Conservation (phyloP, 2,797 vertebrate species). For the Scarus forsteni region DNA sequence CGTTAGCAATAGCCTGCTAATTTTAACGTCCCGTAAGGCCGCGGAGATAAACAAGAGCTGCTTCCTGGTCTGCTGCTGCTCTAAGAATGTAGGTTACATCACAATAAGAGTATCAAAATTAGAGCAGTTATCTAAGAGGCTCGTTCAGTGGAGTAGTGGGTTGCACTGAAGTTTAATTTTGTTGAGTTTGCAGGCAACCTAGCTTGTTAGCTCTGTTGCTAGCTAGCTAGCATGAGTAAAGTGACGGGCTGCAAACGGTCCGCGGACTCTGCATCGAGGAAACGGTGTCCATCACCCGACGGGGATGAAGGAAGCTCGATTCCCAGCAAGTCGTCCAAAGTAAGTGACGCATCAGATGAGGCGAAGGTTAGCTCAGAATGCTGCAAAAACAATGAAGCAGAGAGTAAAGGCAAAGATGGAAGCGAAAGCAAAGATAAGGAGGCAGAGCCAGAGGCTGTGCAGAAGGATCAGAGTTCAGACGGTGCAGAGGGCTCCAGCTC, state of each 20-base stretch:
- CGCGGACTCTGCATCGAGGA: slow-evolving; percentile 76
- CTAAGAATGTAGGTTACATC: slow-evolving; percentile 56
- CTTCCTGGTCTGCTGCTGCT: slow-evolving; percentile 58
- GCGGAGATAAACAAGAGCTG: slow-evolving; percentile 46
- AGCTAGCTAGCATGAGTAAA: slow-evolving; percentile 82
- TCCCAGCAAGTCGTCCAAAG: slow-evolving; percentile 77
- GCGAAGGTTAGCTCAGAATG: slow-evolving; percentile 34
- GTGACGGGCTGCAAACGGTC: slow-evolving; percentile 74
- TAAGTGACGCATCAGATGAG: slow-evolving; percentile 50
- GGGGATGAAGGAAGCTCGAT: slow-evolving; percentile 52
- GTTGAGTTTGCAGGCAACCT: slow-evolving; percentile 44
- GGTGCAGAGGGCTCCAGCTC: slow-evolving; percentile 11
- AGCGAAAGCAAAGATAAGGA: slow-evolving; percentile 24
- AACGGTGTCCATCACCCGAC: slow-evolving; percentile 76
- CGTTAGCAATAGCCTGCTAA: slow-evolving; percentile 67
- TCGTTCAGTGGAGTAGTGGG: neutral
- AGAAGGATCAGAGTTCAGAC: slow-evolving; percentile 16
- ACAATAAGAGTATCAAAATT: neutral
- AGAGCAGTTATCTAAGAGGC: neutral
- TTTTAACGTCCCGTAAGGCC: slow-evolving; percentile 65
- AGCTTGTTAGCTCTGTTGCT: slow-evolving; percentile 64
- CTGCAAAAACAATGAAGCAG: slow-evolving; percentile 51
- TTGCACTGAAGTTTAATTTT: slow-evolving; percentile 21
- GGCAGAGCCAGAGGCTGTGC: slow-evolving; percentile 22
- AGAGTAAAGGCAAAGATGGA: slow-evolving; percentile 38